Evolutionary conservation across 2,888 invertebrate species (phyloP).

Genomic region (Chrysolina haemoptera): DNA sequence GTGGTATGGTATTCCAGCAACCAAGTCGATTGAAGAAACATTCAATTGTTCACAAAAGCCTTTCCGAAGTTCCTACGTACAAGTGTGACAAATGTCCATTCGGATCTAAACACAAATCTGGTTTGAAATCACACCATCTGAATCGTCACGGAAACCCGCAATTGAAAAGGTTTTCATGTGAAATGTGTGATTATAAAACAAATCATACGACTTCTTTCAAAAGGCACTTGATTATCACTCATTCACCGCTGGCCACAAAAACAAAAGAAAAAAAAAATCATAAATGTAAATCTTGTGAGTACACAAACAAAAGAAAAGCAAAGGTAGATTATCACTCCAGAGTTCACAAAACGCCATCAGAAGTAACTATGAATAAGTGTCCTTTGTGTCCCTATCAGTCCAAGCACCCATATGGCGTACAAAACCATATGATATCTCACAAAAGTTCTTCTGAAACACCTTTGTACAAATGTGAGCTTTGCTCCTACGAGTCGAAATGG

Average conservation of each 20-base stretch:
- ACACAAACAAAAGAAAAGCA: background rate
- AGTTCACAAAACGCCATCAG: background rate
- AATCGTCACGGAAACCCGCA: background rate
- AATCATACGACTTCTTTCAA: background rate
- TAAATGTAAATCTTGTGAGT: background rate
- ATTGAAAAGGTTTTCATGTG: conserved; percentile 8
- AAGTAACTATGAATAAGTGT: conserved; percentile 18
- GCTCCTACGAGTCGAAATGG: conserved; percentile 28
- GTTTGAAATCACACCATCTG: background rate
- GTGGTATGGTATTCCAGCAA: background rate
- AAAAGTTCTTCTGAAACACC: conserved; percentile 18
- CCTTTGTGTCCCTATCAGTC: conserved; percentile 26
- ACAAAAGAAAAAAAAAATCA: background rate
- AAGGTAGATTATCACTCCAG: background rate
- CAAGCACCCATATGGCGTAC: background rate
- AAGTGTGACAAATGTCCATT: background rate
- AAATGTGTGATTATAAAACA: background rate
- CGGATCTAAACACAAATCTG: background rate
- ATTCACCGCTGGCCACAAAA: background rate
- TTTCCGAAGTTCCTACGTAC: background rate
- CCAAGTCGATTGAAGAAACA: background rate
- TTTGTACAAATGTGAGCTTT: conserved; percentile 25
- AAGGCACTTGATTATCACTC: background rate
- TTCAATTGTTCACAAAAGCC: background rate
- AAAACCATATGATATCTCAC: conserved; percentile 23